Base-by-base conservation (phyloP, 2,797 vertebrate genomes). In the Helostoma temminkii region DNA sequence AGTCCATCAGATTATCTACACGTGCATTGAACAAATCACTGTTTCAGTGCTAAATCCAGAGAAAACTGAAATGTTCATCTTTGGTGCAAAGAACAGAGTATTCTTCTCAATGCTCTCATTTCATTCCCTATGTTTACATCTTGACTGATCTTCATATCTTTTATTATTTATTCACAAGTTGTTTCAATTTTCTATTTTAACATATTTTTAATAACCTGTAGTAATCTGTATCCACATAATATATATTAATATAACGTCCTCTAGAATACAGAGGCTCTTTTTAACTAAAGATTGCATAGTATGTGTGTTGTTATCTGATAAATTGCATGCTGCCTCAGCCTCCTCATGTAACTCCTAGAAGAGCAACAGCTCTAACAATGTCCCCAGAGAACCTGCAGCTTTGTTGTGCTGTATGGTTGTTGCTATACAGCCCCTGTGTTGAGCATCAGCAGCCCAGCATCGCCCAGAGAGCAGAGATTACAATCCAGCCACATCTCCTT, bases 401-500 rank as follows among this genome's bases (percentile, higher is more conserved):
- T 65, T 69, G 74, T 64, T 74, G 81, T 53, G 66, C 53, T 49
- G 63, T 63, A 66, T 52, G 60, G 45, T 63, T 60, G 78, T 81
- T 82, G 85, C 73, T 47, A 76, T 49, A 66, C 64, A 73, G 62
- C 49, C 14, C 2, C 62, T 52, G 16, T 9, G 52, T 42, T 70
- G 67, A 82, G 57, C 67, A 81, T 71, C 71, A 54, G 4, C n/a
- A 11, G 49, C 47, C 69, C 71, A 83, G 61, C 68, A 81, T 65
- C 19, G 5, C 42, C 58, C 39, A 24, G 56, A 52, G 57, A 55
- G 57, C 58, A 32, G 34, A 62, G 46, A 46, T 42, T 67, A 19
- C 52, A 25, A 54, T 49, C 16, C 63, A 41, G 42, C 52, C 62
- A 55, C 64, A 0, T 3, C 18, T 3, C 45, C 14, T 11, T 16